Evolutionary conservation across 2,113 vertebrate genomes (phyloP).

Genomic region (Theristicus caerulescens): DNA sequence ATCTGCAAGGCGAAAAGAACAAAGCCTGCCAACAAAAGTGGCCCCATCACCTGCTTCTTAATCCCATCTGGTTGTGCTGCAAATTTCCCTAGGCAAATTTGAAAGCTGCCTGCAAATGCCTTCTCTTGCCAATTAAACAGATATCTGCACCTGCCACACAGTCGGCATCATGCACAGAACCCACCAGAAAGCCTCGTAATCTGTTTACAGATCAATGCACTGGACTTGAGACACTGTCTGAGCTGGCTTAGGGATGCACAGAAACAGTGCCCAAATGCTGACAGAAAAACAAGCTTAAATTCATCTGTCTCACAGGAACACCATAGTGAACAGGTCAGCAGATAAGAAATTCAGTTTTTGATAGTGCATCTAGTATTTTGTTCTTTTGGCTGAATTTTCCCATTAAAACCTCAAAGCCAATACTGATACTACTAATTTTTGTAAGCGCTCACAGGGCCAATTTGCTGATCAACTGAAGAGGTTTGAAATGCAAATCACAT

Average conservation of each 20-base stretch:
- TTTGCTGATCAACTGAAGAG: background rate
- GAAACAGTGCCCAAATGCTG: background rate
- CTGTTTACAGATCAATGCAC: background rate
- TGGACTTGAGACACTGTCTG: background rate
- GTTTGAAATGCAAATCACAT: background rate
- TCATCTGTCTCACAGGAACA: background rate
- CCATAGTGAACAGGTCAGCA: background rate
- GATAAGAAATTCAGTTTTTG: background rate
- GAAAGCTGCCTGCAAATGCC: background rate
- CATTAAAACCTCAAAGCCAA: background rate
- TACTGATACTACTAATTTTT: background rate
- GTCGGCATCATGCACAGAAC: background rate
- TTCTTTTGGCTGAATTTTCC: background rate
- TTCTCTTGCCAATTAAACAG: constrained; percentile 9
- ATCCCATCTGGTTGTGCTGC: background rate
- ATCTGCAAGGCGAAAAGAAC: constrained; percentile 75
- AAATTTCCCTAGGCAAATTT: background rate
- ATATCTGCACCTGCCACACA: background rate
- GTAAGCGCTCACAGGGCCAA: background rate
- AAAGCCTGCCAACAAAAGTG: constrained; percentile 19
- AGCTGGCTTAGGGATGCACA: background rate
- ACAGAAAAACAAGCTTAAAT: background rate
- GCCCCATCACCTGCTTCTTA: constrained; percentile 8
- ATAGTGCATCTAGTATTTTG: background rate
- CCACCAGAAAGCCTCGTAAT: background rate